Evolutionary conservation across 2,113 vertebrate genomes (phyloP).

Genomic region (Podarcis muralis): DNA sequence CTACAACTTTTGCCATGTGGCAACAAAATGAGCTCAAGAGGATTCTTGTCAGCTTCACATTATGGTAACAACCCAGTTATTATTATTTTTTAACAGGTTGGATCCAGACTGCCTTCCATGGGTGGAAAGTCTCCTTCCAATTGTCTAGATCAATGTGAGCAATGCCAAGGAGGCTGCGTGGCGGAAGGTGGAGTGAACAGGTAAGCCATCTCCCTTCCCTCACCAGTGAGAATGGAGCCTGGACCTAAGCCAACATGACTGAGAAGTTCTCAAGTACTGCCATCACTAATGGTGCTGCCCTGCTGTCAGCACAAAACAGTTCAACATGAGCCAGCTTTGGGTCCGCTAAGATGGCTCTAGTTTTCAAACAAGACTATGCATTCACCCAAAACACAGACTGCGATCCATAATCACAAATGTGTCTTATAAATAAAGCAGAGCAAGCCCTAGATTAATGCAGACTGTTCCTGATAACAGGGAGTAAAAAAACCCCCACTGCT

Average conservation of each 20-base stretch:
- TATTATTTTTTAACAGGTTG: not conserved
- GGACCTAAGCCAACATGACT: not conserved
- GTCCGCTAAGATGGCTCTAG: not conserved
- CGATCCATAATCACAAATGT: not conserved
- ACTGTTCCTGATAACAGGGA: not conserved
- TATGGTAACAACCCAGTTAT: not conserved
- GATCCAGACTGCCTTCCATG: not conserved
- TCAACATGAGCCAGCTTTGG: not conserved
- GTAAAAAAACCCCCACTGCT: not conserved
- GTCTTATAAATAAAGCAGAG: not conserved
- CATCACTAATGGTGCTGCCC: not conserved
- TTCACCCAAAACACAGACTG: constrained; percentile 5
- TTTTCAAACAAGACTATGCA: constrained; percentile 5
- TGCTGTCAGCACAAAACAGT: constrained; percentile 17
- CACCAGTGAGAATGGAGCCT: not conserved
- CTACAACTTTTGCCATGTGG: constrained; percentile 23
- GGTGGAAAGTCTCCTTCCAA: not conserved
- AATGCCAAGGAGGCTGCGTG: not conserved
- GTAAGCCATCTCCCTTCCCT: not conserved
- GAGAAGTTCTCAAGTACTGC: not conserved
- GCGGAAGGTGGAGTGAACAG: not conserved
- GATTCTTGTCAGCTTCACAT: not conserved
- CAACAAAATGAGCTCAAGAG: constrained; percentile 4
- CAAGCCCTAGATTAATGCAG: not conserved
- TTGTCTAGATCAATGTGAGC: not conserved